phyloP scores from a whole-genome alignment of 2,797 vertebrate species.

The Diglossa cyanea region DNA sequence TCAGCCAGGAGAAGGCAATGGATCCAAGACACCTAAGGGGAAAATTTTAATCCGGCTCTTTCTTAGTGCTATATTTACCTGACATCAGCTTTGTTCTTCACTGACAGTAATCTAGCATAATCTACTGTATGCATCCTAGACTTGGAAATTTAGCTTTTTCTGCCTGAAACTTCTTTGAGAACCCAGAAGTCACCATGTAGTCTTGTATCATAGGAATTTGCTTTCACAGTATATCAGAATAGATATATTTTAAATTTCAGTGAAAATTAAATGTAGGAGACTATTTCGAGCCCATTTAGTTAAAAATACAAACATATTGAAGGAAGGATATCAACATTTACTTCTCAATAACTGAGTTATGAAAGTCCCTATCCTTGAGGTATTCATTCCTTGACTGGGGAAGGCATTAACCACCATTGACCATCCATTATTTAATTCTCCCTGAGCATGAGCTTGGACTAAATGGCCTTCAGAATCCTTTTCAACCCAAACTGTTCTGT shows the following conservation, averaged over 20 bases:
- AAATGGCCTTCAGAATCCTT: not conserved
- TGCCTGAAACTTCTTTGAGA: not conserved
- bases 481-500: not conserved
- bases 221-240: not conserved
- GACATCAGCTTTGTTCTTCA: not conserved
- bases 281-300: not conserved
- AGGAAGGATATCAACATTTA: not conserved
- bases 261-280: not conserved
- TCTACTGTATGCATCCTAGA: not conserved
- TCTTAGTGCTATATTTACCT: not conserved
- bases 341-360: not conserved
- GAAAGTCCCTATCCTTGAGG: not conserved
- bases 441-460: accelerated
- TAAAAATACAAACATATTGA: not conserved
- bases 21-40: not conserved
- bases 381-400: not conserved
- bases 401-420: not conserved
- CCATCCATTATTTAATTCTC: not conserved
- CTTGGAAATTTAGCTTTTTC: not conserved
- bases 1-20: not conserved
- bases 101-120: not conserved
- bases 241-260: not conserved
- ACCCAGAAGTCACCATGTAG: not conserved
- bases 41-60: not conserved
- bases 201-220: not conserved